Conservation (phyloP, 2,797 vertebrate genomes). For the Sylvilagus floridanus region DNA sequence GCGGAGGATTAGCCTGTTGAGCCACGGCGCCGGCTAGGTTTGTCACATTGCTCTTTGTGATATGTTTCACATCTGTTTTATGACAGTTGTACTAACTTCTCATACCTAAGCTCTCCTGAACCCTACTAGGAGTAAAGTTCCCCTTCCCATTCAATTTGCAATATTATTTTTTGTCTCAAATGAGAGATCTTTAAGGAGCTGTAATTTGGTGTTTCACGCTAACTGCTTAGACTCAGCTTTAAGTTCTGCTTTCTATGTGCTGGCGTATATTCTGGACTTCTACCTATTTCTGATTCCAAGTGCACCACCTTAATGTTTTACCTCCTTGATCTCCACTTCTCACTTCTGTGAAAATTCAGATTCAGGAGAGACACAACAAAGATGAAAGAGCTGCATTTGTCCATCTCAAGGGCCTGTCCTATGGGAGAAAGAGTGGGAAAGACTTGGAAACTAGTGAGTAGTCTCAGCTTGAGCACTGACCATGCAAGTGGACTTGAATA, state of each 20-base stretch:
- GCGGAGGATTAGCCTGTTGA: too few species aligned
- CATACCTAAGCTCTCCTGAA: background rate
- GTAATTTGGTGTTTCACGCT: background rate
- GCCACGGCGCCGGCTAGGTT: too few species aligned
- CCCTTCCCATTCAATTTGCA: background rate
- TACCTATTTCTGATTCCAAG: background rate
- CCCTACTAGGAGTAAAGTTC: background rate
- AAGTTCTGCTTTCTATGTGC: background rate
- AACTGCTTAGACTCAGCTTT: background rate
- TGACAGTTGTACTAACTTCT: background rate
- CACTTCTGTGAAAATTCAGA: background rate
- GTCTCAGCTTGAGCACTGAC: background rate
- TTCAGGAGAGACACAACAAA: conserved; percentile 18
- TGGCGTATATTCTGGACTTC: background rate
- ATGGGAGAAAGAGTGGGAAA: background rate
- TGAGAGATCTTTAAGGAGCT: background rate
- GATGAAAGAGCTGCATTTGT: background rate
- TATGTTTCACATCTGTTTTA: background rate
- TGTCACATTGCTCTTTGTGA: background rate
- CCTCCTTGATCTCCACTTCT: background rate
- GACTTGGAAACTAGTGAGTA: background rate
- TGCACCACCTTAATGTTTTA: background rate
- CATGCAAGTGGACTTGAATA: background rate
- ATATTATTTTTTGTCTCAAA: background rate
- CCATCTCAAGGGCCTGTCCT: background rate